Evolutionary conservation across 2,113 vertebrate species (phyloP).

Genomic region (Corythornis madagascariensis): DNA sequence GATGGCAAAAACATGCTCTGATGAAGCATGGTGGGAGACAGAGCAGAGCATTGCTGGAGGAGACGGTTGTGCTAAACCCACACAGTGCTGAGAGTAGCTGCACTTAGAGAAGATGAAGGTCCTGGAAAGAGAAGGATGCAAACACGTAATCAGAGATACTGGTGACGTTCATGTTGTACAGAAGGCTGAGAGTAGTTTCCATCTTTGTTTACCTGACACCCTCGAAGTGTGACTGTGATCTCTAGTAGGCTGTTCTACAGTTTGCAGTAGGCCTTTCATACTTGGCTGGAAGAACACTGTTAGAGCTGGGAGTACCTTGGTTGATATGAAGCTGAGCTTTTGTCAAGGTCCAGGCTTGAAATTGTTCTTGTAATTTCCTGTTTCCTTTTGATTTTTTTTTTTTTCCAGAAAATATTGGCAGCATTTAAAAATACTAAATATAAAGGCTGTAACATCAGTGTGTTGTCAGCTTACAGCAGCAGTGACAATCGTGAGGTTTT

Average conservation of each 20-base stretch:
- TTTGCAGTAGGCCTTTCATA: not conserved
- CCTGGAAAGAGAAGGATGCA: not conserved
- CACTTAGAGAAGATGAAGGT: not conserved
- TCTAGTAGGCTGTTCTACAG: not conserved
- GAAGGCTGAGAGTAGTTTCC: not conserved
- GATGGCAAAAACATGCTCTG: not conserved
- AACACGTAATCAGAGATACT: not conserved
- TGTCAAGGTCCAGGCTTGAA: not conserved
- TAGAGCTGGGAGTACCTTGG: not conserved
- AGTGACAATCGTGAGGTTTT: not conserved
- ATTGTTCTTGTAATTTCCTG: not conserved
- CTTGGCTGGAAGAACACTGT: accelerated
- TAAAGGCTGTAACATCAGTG: accelerated
- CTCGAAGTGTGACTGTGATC: not conserved
- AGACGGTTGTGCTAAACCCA: not conserved
- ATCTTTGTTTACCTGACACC: not conserved
- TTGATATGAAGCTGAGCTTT: not conserved
- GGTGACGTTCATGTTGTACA: not conserved
- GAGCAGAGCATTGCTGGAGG: not conserved
- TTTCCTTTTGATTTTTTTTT: not conserved
- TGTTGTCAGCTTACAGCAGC: accelerated
- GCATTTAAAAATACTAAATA: not conserved
- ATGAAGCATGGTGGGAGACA: not conserved
- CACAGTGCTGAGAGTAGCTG: not conserved
- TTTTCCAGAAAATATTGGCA: not conserved